A percentile compares a stretch with the other conserved stretches of the same genome.
Conservation (phyloP, 2,113 vertebrate genomes). For the Callipepla squamata region DNA sequence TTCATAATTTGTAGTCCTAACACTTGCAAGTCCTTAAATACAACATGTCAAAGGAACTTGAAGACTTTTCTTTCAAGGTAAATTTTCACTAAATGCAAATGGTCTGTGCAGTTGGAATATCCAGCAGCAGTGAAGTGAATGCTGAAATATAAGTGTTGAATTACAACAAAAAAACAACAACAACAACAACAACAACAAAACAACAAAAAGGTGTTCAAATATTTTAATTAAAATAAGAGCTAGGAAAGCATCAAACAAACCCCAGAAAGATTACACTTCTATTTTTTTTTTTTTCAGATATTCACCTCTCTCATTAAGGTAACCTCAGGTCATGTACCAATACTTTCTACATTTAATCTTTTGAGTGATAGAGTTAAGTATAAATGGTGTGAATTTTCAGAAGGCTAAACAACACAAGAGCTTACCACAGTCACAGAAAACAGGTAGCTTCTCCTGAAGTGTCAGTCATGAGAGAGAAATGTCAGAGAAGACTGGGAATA, state of each 20-base stretch:
- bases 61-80: neutral
- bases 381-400: neutral
- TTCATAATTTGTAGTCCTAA: neutral
- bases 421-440: neutral
- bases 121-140: neutral
- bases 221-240: neutral
- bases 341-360: neutral
- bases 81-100: neutral
- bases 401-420: neutral
- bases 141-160: neutral
- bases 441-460: neutral
- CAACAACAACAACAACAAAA: neutral
- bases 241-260: neutral
- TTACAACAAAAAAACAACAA: neutral
- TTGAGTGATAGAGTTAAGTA: neutral
- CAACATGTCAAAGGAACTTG: neutral
- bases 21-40: neutral
- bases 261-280: neutral
- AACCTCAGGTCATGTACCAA: neutral
- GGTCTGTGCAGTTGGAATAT: neutral
- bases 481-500: neutral
- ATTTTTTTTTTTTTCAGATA: neutral
- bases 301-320: neutral
- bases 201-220: neutral
- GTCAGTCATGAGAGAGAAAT: neutral